phyloP scores from a whole-genome alignment of 2,888 invertebrate genomes.

The Sceliomorpha sp. region DNA sequence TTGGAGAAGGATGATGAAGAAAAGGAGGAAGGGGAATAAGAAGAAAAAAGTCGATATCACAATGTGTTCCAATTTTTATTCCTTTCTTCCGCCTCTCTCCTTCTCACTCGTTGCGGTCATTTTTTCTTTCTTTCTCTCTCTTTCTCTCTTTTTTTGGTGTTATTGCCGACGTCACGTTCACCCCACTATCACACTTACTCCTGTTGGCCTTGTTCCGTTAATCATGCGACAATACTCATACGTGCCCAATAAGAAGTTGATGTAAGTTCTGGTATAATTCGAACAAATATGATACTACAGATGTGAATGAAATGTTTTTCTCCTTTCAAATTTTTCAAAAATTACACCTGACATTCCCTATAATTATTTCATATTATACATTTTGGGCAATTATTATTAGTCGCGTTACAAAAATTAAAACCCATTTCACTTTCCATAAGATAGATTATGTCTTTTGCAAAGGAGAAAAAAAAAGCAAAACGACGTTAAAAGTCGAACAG shows the following conservation, averaged over 20 bases:
- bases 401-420: too few species aligned
- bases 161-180: conserved; percentile 24
- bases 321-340: too few species aligned
- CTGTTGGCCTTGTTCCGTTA: conserved; percentile 57
- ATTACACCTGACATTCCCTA: too few species aligned
- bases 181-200: conserved; percentile 31
- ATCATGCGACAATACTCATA: conserved; percentile 44
- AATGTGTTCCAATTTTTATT: conserved; percentile 68
- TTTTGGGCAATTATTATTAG: too few species aligned
- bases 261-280: too few species aligned
- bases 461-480: too few species aligned
- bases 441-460: not conserved
- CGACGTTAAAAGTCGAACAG: conserved; percentile 27
- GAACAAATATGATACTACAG: too few species aligned
- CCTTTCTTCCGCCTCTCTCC: conserved; percentile 25
- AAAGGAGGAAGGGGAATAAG: conserved; percentile 32
- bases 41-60: conserved; percentile 58
- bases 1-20: conserved; percentile 3
- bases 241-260: too few species aligned
- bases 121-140: conserved; percentile 31
- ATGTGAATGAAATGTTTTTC: too few species aligned
- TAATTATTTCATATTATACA: too few species aligned
- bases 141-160: conserved; percentile 36
- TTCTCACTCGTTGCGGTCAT: conserved; percentile 38
- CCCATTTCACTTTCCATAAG: not conserved